A percentile compares a stretch with the other conserved stretches of the same genome.
These are phyloP conservation scores for Centruroides sculpturatus DNA, from an alignment of 1,140 invertebrate genomes.

Conservation along the genomic window DNA sequence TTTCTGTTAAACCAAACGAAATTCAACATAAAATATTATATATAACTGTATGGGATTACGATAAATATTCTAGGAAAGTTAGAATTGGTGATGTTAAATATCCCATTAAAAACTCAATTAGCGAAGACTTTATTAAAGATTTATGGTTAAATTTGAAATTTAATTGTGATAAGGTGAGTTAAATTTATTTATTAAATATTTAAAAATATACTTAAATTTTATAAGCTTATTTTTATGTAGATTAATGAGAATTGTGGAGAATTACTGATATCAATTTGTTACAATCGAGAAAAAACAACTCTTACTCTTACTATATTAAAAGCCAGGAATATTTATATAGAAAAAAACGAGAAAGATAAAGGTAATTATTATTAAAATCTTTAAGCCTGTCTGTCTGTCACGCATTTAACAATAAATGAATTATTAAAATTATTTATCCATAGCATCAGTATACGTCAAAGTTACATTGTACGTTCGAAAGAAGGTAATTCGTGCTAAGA, in stretches of 20 bases:
- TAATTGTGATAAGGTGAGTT: conserved; percentile 11
- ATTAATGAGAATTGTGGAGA: conserved; percentile 5
- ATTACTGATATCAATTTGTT: conserved; percentile 14
- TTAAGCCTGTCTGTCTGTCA: too few species aligned
- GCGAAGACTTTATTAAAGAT: conserved; percentile 13
- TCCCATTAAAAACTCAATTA: conserved; percentile 7
- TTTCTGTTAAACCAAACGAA: conserved; percentile 19
- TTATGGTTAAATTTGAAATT: conserved; percentile 14
- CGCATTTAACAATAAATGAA: too few species aligned
- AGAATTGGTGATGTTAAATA: conserved; percentile 25
- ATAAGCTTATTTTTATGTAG: not conserved
- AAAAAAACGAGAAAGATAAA: conserved; percentile 11
- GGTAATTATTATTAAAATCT: conserved; percentile 4
- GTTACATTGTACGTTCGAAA: conserved; percentile 12
- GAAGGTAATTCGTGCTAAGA: conserved; percentile 11
- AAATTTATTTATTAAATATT: not conserved
- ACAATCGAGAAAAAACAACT: conserved; percentile 10
- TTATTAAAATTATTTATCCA: too few species aligned
- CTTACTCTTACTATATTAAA: conserved; percentile 14
- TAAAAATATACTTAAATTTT: not conserved
- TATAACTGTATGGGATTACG: conserved; percentile 24
- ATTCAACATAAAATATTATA: conserved; percentile 20
- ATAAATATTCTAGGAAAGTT: conserved; percentile 24
- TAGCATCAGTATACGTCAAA: conserved; percentile 11
- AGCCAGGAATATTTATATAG: conserved; percentile 7